phyloP scores from a whole-genome alignment of 2,797 vertebrate genomes.

The Gobio occitaniae region DNA sequence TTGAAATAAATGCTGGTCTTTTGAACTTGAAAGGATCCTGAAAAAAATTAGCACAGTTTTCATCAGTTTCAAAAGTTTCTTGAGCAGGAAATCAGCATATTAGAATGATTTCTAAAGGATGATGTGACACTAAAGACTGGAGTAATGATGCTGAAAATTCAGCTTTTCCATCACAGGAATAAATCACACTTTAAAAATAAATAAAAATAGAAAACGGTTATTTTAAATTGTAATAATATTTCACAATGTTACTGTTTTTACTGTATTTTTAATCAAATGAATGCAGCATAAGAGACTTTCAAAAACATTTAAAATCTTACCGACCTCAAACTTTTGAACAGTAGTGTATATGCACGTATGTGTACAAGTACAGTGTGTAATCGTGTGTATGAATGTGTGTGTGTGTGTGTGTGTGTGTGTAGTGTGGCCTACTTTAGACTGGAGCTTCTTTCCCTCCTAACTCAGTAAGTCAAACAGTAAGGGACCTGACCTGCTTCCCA shows the following conservation, averaged over 20 bases:
- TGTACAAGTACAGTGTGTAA: slow-evolving; percentile 64
- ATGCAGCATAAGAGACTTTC: neutral
- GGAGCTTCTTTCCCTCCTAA: slow-evolving; percentile 52
- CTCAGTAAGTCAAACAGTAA: slow-evolving; percentile 56
- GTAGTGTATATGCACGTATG: neutral
- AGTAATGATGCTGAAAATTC: neutral
- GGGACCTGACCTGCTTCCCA: slow-evolving; percentile 68
- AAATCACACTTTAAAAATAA: neutral
- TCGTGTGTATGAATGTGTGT: slow-evolving; percentile 42
- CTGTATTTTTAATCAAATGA: neutral
- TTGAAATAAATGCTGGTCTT: neutral
- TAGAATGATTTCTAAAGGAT: neutral
- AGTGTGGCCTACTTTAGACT: slow-evolving; percentile 76
- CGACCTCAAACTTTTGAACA: neutral
- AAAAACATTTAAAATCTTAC: neutral
- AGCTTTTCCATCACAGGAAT: neutral
- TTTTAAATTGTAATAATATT: neutral
- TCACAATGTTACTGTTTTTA: neutral
- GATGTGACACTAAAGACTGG: neutral
- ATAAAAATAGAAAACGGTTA: neutral
- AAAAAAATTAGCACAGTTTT: neutral
- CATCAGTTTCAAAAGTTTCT: neutral
- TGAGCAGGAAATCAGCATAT: neutral
- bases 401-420: slow-evolving; percentile 27
- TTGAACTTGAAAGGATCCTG: neutral